These are phyloP conservation scores for Osmoderma eremita DNA, from an alignment of 2,888 invertebrate species.

Conservation along the genomic window DNA sequence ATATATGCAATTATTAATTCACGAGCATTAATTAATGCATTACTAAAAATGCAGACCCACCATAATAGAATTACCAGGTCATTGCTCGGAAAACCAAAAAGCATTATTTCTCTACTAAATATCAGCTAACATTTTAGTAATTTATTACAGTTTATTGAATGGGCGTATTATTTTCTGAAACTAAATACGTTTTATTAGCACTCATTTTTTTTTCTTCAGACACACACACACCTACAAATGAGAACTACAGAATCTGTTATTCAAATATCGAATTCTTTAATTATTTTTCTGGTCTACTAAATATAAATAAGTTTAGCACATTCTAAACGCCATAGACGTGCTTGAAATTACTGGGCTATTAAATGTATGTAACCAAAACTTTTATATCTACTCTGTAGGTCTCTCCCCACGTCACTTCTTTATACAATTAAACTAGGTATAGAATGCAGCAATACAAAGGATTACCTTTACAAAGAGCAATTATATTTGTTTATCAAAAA, in stretches of 20 bases:
- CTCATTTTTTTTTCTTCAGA: neutral
- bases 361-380: too few relatives aligned
- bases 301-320: neutral
- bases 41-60: conserved; percentile 32
- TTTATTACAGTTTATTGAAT: conserved; percentile 15
- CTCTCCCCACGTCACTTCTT: too few relatives aligned
- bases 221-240: neutral
- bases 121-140: conserved; percentile 19
- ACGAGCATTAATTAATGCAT: conserved; percentile 31
- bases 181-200: conserved; percentile 16
- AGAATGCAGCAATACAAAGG: too few relatives aligned
- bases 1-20: conserved; percentile 31
- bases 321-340: neutral
- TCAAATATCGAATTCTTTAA: conserved; percentile 10
- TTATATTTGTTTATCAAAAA: neutral
- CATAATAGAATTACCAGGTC: conserved; percentile 35
- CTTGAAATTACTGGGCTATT: conserved; percentile 9
- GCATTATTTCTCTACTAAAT: conserved; percentile 14
- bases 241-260: conserved; percentile 4
- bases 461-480: neutral
- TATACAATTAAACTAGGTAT: too few relatives aligned
- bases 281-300: conserved; percentile 26
- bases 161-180: conserved; percentile 30
- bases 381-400: too few relatives aligned
- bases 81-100: conserved; percentile 7